A percentile compares a stretch with the other conserved stretches of the same genome.
phyloP scores from a whole-genome alignment of 2,888 invertebrate species.

The Troides helena region DNA sequence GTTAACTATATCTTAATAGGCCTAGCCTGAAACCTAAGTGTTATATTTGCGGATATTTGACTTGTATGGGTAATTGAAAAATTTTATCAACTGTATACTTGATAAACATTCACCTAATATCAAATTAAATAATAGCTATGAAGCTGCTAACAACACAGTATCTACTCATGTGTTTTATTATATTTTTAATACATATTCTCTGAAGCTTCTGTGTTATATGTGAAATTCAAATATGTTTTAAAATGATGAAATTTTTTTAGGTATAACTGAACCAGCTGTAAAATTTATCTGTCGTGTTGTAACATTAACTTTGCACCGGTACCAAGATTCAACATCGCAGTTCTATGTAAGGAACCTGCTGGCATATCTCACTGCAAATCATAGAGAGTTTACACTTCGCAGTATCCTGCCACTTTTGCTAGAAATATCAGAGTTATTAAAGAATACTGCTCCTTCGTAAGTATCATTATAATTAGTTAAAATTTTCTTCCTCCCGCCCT shows the following conservation, averaged over 20 bases:
- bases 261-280: conserved; percentile 87
- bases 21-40: too few relatives aligned
- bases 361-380: conserved; percentile 81
- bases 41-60: too few relatives aligned
- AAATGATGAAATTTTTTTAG: conserved; percentile 61
- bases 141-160: background rate
- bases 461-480: conserved; percentile 38
- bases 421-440: conserved; percentile 83
- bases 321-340: conserved; percentile 89
- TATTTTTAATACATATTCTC: background rate
- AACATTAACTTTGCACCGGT: conserved; percentile 87
- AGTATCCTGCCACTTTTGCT: conserved; percentile 83
- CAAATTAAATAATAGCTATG: too few relatives aligned
- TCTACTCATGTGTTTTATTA: too few relatives aligned
- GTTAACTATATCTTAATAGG: too few relatives aligned
- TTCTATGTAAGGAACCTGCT: conserved; percentile 86
- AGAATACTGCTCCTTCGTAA: conserved; percentile 84
- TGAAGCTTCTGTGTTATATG: too few relatives aligned
- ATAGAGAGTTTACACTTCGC: conserved; percentile 86
- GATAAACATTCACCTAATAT: too few relatives aligned
- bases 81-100: too few relatives aligned
- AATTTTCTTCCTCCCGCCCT: too few relatives aligned
- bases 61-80: too few relatives aligned
- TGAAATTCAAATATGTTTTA: too few relatives aligned
- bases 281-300: conserved; percentile 89